A percentile compares a stretch with the other conserved stretches of the same genome.
phyloP scores from a whole-genome alignment of 1,140 invertebrate genomes.

The Apis dorsata region DNA sequence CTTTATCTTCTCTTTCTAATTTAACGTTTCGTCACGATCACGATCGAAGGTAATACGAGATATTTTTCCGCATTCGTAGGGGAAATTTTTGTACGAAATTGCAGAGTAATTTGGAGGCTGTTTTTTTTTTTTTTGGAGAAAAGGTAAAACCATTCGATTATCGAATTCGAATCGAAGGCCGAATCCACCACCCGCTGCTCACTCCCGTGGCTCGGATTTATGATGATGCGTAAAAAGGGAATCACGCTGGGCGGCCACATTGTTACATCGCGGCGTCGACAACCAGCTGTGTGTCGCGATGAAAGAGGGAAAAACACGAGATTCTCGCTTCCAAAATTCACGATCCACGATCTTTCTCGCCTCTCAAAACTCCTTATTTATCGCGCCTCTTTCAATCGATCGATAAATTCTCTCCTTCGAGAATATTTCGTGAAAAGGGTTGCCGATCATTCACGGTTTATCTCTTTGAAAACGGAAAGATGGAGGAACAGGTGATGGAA shows the following conservation, averaged over 20 bases:
- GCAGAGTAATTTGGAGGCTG: not conserved
- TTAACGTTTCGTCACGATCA: no score
- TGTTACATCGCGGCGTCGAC: constrained; percentile 47
- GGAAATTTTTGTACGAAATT: not conserved
- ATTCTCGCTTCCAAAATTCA: not conserved
- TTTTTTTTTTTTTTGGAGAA: not conserved
- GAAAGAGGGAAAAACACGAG: constrained; percentile 14
- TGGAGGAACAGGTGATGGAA: no score
- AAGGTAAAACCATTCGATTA: constrained; percentile 36
- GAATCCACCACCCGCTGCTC: constrained; percentile 4
- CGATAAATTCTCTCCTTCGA: no score
- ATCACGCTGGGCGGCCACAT: constrained; percentile 58
- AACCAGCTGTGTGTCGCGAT: constrained; percentile 55
- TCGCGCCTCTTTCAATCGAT: no score
- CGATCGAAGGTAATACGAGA: not conserved
- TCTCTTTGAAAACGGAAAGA: no score
- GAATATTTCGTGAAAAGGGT: no score
- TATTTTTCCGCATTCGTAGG: no score
- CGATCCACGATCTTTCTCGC: not conserved
- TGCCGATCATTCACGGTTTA: no score
- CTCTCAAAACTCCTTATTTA: no score
- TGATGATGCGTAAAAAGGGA: constrained; percentile 65
- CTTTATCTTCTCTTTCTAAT: no score
- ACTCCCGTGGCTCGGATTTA: constrained; percentile 59
- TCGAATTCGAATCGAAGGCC: constrained; percentile 17